Percentiles rank a stretch among this genome's conserved stretches.
Conservation (phyloP, 2,888 invertebrate genomes). For the Ypsolopha sequella region DNA sequence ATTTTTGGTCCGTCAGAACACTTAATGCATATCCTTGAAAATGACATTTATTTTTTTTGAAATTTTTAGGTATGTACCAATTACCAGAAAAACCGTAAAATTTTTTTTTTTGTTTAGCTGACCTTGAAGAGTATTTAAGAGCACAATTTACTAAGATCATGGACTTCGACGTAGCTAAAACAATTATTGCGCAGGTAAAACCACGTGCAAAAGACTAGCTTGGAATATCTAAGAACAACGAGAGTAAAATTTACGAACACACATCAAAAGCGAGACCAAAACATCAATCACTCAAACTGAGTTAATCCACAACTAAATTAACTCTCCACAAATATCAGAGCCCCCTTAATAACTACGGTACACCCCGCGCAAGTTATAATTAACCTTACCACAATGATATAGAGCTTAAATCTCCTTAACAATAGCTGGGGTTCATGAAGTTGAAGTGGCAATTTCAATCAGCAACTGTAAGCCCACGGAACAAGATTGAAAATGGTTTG, state of each 20-base stretch:
- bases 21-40: too few species aligned
- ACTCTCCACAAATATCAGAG: conserved; percentile 45
- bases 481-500: conserved; percentile 33
- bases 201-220: too few species aligned
- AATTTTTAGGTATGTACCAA: too few species aligned
- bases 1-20: too few species aligned
- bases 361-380: conserved; percentile 17
- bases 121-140: background rate
- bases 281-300: conserved; percentile 64
- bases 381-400: conserved; percentile 20
- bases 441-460: conserved; percentile 13
- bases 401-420: conserved; percentile 14
- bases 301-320: conserved; percentile 67
- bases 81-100: too few species aligned
- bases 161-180: too few species aligned
- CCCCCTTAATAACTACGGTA: conserved; percentile 26
- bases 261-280: conserved; percentile 39
- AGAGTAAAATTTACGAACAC: conserved; percentile 11
- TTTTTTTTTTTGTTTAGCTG: too few species aligned
- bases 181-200: too few species aligned
- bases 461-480: conserved; percentile 17
- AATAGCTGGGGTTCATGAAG: background rate
- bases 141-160: too few species aligned
- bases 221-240: too few species aligned
- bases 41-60: too few species aligned